Base-by-base conservation (phyloP, 2,888 invertebrate genomes). In the Papilio demoleus region DNA sequence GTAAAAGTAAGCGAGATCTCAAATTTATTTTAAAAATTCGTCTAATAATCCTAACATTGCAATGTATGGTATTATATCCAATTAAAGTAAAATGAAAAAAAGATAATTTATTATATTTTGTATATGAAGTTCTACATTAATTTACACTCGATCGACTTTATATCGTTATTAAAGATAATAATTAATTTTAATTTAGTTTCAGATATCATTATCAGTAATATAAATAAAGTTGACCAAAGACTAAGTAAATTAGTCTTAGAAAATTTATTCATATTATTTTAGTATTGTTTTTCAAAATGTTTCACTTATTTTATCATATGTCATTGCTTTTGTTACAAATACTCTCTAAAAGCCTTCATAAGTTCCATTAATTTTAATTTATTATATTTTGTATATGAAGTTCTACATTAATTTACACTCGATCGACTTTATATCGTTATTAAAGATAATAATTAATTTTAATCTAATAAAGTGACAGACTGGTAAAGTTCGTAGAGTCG, bases 401-500 rank as follows among this genome's bases (percentile, higher is more conserved):
- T 90, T 91, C 89, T 91, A 91, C 85, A 88, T 92, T 91, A 88
- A 84, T 92, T 92, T 90, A 92, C 90, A 92, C 89, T 88, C 82
- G 81, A 89, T 87, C 89, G 90, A 92, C 88, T 90, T 90, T 91
- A 88, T 90, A 92, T 88, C 86, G 84, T 88, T 86, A 82, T 88
- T 88, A 88, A 91, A 87, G 87, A 89, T 91, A 92, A 91, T 91
- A 89, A 92, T 92, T 92, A 92, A 91, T 92, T 92, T 92, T 91
- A 92, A 92, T 91, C 90, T 90, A 90, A 92, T 91, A 90, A 92
- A 86, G 89, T 90, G 89, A 91, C 92, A 92, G 92, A 92, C 92
- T 92, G 92, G 92, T 92, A 91, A 92, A 90, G 92, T 92, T 92
- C 88, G 91, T 92, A 92, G 92, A 90, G 92, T 92, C 91, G 91